A percentile compares a stretch with the other conserved stretches of the same genome.
phyloP scores from a whole-genome alignment of 2,888 invertebrate genomes.

The Macrosoma leucophasiata region DNA sequence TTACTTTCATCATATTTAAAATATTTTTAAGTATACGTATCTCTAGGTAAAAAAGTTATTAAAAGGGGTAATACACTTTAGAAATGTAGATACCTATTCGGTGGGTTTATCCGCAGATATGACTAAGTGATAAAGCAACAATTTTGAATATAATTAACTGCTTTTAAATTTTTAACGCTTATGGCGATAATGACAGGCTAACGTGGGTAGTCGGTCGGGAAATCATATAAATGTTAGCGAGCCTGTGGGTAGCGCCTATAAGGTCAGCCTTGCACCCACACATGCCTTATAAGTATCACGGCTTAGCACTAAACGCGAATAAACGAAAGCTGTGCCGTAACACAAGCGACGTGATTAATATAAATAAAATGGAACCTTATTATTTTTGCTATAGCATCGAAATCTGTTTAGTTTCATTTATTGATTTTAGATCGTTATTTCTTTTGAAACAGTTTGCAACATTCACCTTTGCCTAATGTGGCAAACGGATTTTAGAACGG shows the following conservation, averaged over 20 bases:
- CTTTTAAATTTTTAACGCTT: constrained; percentile 32
- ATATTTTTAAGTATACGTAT: too few species aligned
- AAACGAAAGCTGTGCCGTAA: constrained; percentile 4
- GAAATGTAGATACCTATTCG: too few species aligned
- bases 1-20: too few species aligned
- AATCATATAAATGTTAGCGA: constrained; percentile 65
- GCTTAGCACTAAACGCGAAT: constrained; percentile 46
- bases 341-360: constrained; percentile 24
- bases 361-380: constrained; percentile 29
- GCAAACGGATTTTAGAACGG: constrained; percentile 72
- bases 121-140: too few species aligned
- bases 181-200: constrained; percentile 51
- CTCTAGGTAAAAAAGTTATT: too few species aligned
- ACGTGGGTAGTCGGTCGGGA: constrained; percentile 63
- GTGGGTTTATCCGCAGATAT: too few species aligned
- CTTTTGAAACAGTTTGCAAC: constrained; percentile 52
- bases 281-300: constrained; percentile 61
- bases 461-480: constrained; percentile 74
- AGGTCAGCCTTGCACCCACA: constrained; percentile 76
- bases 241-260: constrained; percentile 67
- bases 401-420: constrained; percentile 4
- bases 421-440: constrained; percentile 27
- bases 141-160: too few species aligned
- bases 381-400: constrained; percentile 5
- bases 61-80: too few species aligned